These are phyloP conservation scores for Catharus fuscescens DNA, from an alignment of 2,113 vertebrate genomes.

Conservation along the genomic window DNA sequence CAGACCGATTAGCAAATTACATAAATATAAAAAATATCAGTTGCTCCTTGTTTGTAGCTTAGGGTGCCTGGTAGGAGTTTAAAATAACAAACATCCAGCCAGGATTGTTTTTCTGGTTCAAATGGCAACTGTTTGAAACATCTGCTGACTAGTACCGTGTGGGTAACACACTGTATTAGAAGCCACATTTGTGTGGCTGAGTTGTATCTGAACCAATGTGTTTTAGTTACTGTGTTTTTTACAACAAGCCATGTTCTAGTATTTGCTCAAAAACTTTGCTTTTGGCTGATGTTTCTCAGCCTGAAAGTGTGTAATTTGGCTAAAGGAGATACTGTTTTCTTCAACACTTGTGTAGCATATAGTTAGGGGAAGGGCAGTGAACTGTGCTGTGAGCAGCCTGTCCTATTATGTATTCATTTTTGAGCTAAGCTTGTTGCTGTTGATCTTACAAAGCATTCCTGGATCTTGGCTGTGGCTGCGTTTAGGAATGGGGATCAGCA, in stretches of 20 bases:
- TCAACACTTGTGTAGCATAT: not conserved
- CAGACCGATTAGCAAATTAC: slow-evolving; percentile 10
- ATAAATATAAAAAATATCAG: slow-evolving; percentile 28
- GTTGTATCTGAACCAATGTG: not conserved
- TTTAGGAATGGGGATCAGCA: not conserved
- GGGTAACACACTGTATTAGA: not conserved
- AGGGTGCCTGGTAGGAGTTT: not conserved
- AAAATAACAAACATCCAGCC: slow-evolving; percentile 18
- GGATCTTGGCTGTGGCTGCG: not conserved
- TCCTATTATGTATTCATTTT: not conserved
- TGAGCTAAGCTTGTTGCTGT: not conserved
- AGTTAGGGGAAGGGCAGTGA: not conserved
- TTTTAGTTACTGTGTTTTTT: not conserved
- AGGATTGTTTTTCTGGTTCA: slow-evolving; percentile 6
- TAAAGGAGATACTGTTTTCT: not conserved
- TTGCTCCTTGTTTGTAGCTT: not conserved
- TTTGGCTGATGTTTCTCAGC: not conserved
- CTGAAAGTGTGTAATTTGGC: not conserved
- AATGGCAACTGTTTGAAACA: slow-evolving; percentile 16
- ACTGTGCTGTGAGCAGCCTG: not conserved
- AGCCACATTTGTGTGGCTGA: not conserved
- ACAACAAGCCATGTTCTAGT: not conserved
- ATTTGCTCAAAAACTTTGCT: not conserved
- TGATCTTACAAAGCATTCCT: not conserved
- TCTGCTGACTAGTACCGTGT: not conserved